Base-by-base conservation (phyloP, 2,888 invertebrate genomes). In the Pardosa pseudoannulata region DNA sequence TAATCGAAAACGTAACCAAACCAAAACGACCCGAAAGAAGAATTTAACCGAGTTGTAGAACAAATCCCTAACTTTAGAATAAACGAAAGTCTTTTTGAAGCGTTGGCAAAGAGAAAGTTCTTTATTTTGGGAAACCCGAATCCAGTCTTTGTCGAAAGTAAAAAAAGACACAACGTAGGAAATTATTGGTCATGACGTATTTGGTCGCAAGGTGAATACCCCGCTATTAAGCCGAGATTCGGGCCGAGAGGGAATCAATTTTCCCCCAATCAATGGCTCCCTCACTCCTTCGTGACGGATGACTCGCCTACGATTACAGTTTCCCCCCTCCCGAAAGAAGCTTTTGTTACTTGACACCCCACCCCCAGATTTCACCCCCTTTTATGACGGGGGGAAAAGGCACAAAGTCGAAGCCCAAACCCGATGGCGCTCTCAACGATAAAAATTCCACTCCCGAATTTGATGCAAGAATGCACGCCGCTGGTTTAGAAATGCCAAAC, bases 231-330 rank as follows among this genome's bases (percentile, higher is more conserved):
- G 73, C 68, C 67, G 29, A 56, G 70, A 73, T 79, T 70, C 79
- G 31, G 13, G 50, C 32, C 39, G 56, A 56, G 13, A 56, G 31
- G 79, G 68, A 62, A 64, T 68, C 70, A 68, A 56, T 80, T 80
- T 80, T 87, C 65, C 86, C 71, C 41, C 80, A 87, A 87, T 87
- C 86, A 87, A 87, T 87, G 86, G 28, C 23, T 73, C 86, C 29
- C 75, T 87, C 79, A 80, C 79, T 75, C 79, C 79, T 79, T 80
- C 79, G 70, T 87, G 86, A 87, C 86, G 86, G 86, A 87, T 87
- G 86, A 87, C 64, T 87, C 86, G 86, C 72, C 71, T 74, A 80
- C 80, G 86, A 87, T 87, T 87, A 87, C 86, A 76, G 71, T 65
- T 76, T 65, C 78, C 85, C 41, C 75, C 76, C 79, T 62, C 78